These are phyloP conservation scores for Clarias platycephalus DNA, from an alignment of 2,797 vertebrate genomes.

Conservation along the genomic window DNA sequence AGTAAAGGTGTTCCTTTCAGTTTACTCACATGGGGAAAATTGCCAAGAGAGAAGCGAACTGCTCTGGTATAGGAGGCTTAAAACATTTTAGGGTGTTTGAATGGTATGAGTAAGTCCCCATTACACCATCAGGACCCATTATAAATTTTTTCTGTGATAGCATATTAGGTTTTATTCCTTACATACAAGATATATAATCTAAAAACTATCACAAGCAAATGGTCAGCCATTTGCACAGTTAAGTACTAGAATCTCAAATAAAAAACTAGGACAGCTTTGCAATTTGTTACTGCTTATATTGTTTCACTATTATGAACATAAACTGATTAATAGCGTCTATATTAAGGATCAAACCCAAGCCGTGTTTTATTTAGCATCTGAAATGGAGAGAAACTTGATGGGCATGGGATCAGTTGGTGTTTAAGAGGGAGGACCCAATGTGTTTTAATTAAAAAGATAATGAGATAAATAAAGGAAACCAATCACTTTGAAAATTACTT, in stretches of 20 bases:
- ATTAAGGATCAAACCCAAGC: not conserved
- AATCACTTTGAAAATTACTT: constrained; percentile 37
- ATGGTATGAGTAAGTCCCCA: not conserved
- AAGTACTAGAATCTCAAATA: not conserved
- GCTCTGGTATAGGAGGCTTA: not conserved
- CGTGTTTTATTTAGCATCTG: not conserved
- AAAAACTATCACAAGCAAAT: not conserved
- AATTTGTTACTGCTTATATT: not conserved
- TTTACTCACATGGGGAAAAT: not conserved
- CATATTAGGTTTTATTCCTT: not conserved
- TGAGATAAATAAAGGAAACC: constrained; percentile 39
- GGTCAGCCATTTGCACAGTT: not conserved
- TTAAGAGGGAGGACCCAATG: constrained; percentile 11
- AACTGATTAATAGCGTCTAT: not conserved
- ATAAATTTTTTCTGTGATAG: not conserved
- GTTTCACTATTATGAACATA: not conserved
- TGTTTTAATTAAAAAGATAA: constrained; percentile 47
- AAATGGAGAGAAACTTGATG: not conserved
- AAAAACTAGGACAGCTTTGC: too few relatives aligned
- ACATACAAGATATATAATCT: not conserved
- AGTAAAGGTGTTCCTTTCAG: not conserved
- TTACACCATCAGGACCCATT: not conserved
- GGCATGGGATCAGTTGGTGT: not conserved
- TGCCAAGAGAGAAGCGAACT: not conserved
- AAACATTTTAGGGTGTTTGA: not conserved